phyloP scores from a whole-genome alignment of 2,888 invertebrate genomes.

The Prosopocoilus inquinatus region DNA sequence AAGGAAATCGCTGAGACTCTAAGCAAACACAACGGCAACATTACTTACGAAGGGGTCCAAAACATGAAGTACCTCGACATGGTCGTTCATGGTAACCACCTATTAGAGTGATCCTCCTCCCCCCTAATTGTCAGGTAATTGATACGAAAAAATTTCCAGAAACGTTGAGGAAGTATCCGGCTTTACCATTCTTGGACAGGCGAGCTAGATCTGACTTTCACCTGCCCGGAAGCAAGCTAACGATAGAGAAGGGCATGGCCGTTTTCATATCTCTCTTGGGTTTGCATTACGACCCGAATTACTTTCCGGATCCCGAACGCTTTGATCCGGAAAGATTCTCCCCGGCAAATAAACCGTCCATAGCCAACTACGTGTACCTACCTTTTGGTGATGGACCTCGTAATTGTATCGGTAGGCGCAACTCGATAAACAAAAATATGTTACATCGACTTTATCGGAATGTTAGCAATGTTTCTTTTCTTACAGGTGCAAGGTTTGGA shows the following conservation, averaged over 20 bases:
- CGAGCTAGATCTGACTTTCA: conserved; percentile 1
- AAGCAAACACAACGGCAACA: not conserved
- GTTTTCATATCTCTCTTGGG: conserved; percentile 4
- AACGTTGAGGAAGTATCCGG: conserved; percentile 16
- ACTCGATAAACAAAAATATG: no score
- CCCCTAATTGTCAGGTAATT: not conserved
- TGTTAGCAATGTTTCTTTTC: no score
- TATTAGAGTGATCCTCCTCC: not conserved
- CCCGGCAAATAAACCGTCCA: conserved; percentile 4
- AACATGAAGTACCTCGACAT: conserved; percentile 13
- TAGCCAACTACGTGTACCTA: not conserved
- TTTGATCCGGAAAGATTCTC: conserved; percentile 15
- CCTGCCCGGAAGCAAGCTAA: conserved; percentile 9
- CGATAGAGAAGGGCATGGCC: conserved; percentile 2
- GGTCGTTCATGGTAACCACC: conserved; percentile 8
- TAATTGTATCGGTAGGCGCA: conserved; percentile 10
- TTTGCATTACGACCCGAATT: conserved; percentile 10
- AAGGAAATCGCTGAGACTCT: conserved; percentile 6
- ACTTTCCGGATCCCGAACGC: conserved; percentile 10
- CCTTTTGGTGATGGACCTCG: conserved; percentile 14
- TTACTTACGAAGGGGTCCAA: conserved; percentile 12
- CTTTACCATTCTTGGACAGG: conserved; percentile 8
- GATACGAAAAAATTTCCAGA: conserved; percentile 1
- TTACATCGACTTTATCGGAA: no score
- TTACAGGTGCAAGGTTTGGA: not conserved